These are phyloP conservation scores for Arenaria interpres DNA, from an alignment of 2,113 vertebrate species.

Conservation along the genomic window DNA sequence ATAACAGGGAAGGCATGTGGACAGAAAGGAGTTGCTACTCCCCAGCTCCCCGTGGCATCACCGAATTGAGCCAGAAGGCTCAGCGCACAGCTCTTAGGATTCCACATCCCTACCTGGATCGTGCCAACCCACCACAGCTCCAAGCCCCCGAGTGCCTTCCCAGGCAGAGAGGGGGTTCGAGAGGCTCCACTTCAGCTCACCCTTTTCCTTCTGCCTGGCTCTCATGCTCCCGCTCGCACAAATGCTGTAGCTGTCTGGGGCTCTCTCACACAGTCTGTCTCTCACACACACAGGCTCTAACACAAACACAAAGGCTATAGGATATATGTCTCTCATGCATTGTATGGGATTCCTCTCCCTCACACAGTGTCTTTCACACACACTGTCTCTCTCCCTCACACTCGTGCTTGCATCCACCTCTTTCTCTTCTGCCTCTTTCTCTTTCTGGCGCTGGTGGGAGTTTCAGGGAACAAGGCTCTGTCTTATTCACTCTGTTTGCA, in stretches of 20 bases:
- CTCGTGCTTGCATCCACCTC: not conserved
- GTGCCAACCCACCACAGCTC: not conserved
- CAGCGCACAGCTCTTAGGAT: not conserved
- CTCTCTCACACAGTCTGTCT: not conserved
- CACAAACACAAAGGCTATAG: not conserved
- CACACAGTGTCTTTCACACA: not conserved
- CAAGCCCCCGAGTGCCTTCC: not conserved
- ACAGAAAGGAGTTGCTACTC: not conserved
- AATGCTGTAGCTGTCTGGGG: accelerated
- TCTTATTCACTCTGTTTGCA: not conserved
- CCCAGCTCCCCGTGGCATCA: not conserved
- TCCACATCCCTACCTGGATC: not conserved
- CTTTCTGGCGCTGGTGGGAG: not conserved
- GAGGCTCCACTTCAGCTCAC: not conserved
- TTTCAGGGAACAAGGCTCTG: not conserved
- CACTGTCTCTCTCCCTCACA: not conserved
- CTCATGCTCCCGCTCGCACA: accelerated
- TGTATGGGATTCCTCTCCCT: not conserved
- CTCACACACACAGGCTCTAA: not conserved
- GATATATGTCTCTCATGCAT: not conserved
- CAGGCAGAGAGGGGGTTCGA: not conserved
- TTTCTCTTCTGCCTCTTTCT: not conserved
- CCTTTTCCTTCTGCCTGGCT: not conserved
- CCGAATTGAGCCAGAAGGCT: not conserved
- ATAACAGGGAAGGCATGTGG: not conserved